Conservation (phyloP, 2,113 vertebrate species). For the Pitta sordida region DNA sequence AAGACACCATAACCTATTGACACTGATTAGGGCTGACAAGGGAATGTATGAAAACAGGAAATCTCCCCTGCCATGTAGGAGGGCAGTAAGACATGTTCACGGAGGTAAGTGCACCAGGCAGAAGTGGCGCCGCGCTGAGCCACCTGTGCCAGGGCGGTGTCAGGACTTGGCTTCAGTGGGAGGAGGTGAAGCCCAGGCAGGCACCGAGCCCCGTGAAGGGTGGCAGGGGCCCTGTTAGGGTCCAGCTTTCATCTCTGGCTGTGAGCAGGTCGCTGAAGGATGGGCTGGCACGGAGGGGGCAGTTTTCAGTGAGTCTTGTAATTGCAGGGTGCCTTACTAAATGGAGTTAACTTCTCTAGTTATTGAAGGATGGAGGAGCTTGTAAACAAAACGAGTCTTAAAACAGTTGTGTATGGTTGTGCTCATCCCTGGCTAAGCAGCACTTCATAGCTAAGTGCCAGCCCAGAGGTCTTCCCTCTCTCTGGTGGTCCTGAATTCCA, state of each 20-base stretch:
- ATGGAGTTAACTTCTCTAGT: background rate
- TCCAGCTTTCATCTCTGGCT: background rate
- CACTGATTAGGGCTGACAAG: constrained; percentile 67
- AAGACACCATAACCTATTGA: constrained; percentile 55
- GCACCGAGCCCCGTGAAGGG: rapidly evolving
- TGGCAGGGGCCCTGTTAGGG: background rate
- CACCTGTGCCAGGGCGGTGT: background rate
- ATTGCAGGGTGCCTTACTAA: background rate
- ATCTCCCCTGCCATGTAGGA: constrained; percentile 70
- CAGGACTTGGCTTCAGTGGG: background rate
- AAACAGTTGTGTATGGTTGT: background rate
- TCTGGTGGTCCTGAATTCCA: background rate
- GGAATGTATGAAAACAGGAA: constrained; percentile 67
- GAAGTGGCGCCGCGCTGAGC: background rate
- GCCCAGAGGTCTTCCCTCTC: background rate
- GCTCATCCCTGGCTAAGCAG: background rate
- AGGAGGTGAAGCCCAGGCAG: background rate
- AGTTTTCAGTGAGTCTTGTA: background rate
- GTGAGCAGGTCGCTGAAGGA: background rate
- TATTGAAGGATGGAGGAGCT: background rate
- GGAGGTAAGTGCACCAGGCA: constrained; percentile 68
- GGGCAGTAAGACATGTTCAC: constrained; percentile 71
- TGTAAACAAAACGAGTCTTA: background rate
- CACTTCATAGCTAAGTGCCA: background rate
- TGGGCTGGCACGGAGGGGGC: background rate